phyloP scores from a whole-genome alignment of 64 coral and sea anemone species.

The Hydrozoanthus tunicans region DNA sequence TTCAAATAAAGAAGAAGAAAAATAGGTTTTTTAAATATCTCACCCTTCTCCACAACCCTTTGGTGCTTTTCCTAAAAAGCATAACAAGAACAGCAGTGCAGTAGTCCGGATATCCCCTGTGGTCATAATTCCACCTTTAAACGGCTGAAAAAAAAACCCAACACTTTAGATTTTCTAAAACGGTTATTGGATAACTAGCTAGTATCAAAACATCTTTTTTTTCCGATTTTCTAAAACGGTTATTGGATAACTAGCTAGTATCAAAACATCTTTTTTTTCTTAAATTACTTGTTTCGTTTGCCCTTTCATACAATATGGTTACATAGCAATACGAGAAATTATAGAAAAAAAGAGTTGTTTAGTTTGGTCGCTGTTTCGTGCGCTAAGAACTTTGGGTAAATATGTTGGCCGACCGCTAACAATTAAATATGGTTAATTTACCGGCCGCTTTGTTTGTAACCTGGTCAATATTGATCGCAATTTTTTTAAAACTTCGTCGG shows the following conservation, averaged over 20 bases:
- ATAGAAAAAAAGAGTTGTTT: too few species aligned
- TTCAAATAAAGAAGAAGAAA: not conserved
- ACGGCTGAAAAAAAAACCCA: not conserved
- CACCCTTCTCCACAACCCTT: not conserved
- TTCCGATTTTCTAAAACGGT: not conserved
- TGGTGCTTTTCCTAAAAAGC: constrained; percentile 3
- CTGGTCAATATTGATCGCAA: too few species aligned
- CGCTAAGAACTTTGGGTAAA: too few species aligned
- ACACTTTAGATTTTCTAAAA: not conserved
- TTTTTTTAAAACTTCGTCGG: too few species aligned
- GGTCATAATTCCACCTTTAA: not conserved
- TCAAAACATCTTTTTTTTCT: not conserved
- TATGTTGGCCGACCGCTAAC: too few species aligned
- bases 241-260: not conserved
- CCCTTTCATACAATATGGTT: too few species aligned
- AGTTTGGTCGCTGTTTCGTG: too few species aligned
- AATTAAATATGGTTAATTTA: too few species aligned
- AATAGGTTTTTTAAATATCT: not conserved
- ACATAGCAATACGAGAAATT: too few species aligned
- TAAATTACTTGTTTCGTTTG: not conserved
- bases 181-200: not conserved
- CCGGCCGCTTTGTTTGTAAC: too few species aligned
- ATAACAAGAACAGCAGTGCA: not conserved
- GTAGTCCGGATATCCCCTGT: not conserved
- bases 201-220: not conserved